phyloP scores from a whole-genome alignment of 2,797 vertebrate species.

The Cacajao melanocephalus region DNA sequence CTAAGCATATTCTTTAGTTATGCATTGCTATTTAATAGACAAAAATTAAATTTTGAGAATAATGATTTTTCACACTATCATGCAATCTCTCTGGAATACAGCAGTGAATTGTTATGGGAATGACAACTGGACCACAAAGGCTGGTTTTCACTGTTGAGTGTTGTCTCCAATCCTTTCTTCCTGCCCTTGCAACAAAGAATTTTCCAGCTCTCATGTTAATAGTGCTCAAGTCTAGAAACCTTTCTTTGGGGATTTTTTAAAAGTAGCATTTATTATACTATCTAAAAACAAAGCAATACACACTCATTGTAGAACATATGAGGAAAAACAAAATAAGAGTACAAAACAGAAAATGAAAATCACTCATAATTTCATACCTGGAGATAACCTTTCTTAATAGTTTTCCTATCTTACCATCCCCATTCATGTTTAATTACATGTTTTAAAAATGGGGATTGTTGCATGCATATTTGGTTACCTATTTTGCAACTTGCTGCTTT shows the following conservation, averaged over 20 bases:
- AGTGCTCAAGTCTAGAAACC: neutral
- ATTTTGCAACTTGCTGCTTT: neutral
- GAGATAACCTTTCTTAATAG: neutral
- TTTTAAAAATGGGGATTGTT: neutral
- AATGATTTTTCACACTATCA: neutral
- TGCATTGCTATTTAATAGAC: slow-evolving; percentile 4
- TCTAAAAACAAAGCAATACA: slow-evolving; percentile 15
- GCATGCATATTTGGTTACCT: neutral
- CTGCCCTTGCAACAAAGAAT: neutral
- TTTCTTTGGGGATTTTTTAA: neutral
- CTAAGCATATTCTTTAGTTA: slow-evolving; percentile 6
- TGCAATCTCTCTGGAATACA: neutral
- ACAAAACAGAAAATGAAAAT: slow-evolving; percentile 47
- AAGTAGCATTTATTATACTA: neutral
- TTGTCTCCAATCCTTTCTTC: neutral
- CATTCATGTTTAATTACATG: neutral
- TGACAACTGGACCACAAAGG: neutral
- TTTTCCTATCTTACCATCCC: neutral
- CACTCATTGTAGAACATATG: slow-evolving; percentile 13
- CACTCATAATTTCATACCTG: neutral
- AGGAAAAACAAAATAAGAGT: slow-evolving; percentile 14
- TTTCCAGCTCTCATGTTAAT: neutral
- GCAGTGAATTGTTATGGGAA: neutral
- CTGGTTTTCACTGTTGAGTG: neutral
- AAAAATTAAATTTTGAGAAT: slow-evolving; percentile 50